Evolutionary conservation across 2,113 vertebrate species (phyloP).

Genomic region (Brachypteracias leptosomus): DNA sequence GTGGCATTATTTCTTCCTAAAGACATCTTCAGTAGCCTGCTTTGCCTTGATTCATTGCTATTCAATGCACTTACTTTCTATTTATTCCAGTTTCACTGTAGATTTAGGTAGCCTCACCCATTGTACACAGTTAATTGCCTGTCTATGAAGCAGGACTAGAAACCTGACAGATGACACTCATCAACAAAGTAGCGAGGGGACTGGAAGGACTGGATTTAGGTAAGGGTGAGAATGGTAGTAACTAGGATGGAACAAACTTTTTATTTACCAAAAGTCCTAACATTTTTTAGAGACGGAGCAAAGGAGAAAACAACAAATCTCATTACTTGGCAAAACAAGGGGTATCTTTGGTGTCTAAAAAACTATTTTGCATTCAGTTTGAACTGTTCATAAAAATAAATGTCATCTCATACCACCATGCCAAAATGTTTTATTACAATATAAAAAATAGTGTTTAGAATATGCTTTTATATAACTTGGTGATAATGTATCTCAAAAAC

Average conservation of each 20-base stretch:
- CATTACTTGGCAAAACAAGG: not conserved
- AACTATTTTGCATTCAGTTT: not conserved
- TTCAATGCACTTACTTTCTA: conserved; percentile 14
- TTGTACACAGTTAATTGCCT: conserved; percentile 9
- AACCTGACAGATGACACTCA: not conserved
- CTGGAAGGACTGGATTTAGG: not conserved
- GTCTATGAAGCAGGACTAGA: not conserved
- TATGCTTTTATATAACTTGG: not conserved
- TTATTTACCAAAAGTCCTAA: not conserved
- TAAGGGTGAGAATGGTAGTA: not conserved
- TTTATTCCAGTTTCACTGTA: conserved; percentile 24
- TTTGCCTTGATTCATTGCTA: conserved; percentile 53
- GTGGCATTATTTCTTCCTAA: conserved; percentile 25
- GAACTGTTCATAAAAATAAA: not conserved
- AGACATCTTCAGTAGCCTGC: conserved; percentile 15
- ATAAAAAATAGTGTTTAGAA: not conserved
- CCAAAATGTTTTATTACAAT: not conserved
- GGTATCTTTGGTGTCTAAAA: not conserved
- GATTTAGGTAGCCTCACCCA: not conserved
- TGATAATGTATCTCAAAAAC: not conserved
- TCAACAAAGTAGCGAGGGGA: not conserved
- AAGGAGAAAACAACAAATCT: not conserved
- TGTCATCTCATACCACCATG: not conserved
- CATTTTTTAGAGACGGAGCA: not conserved
- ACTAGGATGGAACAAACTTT: not conserved